Evolutionary conservation across 2,888 invertebrate species (phyloP).

Genomic region (Cloeon dipterum): DNA sequence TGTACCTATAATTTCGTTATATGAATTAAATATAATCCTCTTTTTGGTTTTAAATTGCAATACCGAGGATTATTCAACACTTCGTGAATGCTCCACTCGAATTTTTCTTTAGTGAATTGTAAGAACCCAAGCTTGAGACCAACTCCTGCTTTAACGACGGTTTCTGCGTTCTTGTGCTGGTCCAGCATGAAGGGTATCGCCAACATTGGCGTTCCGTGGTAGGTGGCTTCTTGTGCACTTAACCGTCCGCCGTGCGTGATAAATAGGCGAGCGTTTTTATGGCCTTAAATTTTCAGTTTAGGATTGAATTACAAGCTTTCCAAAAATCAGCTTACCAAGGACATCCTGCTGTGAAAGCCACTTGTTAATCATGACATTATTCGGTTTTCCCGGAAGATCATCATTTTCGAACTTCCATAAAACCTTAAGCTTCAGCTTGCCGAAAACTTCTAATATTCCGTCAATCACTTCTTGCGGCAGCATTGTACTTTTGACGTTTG

Average conservation of each 20-base stretch:
- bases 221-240: slow-evolving; percentile 5
- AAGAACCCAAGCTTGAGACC: not conserved
- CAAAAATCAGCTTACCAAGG: slow-evolving; percentile 9
- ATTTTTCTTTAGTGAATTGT: not conserved
- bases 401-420: slow-evolving; percentile 13
- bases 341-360: slow-evolving; percentile 15
- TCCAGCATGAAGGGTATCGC: slow-evolving; percentile 1
- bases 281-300: too few species aligned
- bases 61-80: not conserved
- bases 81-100: not conserved
- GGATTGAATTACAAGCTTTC: too few species aligned
- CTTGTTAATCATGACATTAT: slow-evolving; percentile 12
- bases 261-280: slow-evolving; percentile 7
- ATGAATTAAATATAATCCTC: too few species aligned
- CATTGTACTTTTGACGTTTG: slow-evolving; percentile 9
- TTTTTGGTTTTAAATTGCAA: too few species aligned
- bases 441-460: slow-evolving; percentile 11
- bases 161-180: not conserved
- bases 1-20: too few species aligned
- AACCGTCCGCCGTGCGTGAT: slow-evolving; percentile 6
- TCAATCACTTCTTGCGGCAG: slow-evolving; percentile 9
- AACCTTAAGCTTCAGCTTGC: slow-evolving; percentile 12
- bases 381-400: slow-evolving; percentile 10
- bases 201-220: slow-evolving; percentile 4
- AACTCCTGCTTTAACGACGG: not conserved